These are phyloP conservation scores for Agrotis ipsilon DNA, from an alignment of 2,888 invertebrate genomes.

Conservation along the genomic window DNA sequence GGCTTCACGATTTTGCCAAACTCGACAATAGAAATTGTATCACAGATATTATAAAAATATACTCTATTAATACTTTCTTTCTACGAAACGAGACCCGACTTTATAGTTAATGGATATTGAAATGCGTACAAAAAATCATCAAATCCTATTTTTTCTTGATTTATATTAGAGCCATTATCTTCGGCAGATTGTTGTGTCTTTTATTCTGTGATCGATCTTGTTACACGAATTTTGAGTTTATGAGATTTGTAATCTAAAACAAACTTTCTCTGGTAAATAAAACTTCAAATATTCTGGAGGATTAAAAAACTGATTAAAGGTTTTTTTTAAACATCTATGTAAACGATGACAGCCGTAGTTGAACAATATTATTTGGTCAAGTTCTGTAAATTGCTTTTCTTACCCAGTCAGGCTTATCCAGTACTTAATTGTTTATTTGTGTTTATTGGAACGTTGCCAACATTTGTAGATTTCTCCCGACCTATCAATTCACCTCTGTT, in stretches of 20 bases:
- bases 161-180: constrained; percentile 52
- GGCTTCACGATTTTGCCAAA: constrained; percentile 80
- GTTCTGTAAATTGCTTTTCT: neutral
- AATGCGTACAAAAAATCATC: constrained; percentile 50
- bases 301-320: neutral
- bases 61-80: constrained; percentile 74
- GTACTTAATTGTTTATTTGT: constrained; percentile 26
- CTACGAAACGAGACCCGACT: constrained; percentile 55
- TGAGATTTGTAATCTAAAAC: constrained; percentile 19
- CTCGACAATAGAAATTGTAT: constrained; percentile 77
- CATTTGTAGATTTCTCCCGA: constrained; percentile 45
- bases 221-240: constrained; percentile 29
- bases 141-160: constrained; percentile 41
- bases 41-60: constrained; percentile 65
- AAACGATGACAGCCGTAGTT: neutral
- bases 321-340: too few relatives aligned
- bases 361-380: neutral
- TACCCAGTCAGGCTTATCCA: constrained; percentile 2
- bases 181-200: constrained; percentile 46
- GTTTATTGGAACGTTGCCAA: constrained; percentile 43
- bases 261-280: constrained; percentile 25
- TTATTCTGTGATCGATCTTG: constrained; percentile 27
- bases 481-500: constrained; percentile 39
- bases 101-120: constrained; percentile 54
- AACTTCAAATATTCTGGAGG: neutral